A percentile compares a stretch with the other conserved stretches of the same genome.
phyloP scores from a whole-genome alignment of 1,140 invertebrate species.

The Papilio helenus region DNA sequence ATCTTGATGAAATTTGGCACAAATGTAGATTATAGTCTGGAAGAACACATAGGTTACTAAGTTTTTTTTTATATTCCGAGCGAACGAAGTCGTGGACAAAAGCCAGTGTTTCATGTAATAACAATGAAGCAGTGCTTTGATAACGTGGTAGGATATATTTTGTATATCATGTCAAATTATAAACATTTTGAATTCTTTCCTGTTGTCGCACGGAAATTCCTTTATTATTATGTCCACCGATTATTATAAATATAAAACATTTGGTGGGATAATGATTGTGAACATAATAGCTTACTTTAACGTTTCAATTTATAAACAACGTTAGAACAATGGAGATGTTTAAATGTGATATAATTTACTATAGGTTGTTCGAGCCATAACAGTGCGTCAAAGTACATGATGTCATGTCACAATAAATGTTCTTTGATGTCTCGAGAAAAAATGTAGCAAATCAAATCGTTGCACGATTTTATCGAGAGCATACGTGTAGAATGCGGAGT shows the following conservation, averaged over 20 bases:
- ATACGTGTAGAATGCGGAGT: constrained; percentile 28
- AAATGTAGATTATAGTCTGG: too few species aligned
- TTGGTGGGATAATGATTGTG: constrained; percentile 3
- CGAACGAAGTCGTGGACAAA: too few species aligned
- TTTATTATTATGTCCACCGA: constrained; percentile 5
- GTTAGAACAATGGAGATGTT: constrained; percentile 21
- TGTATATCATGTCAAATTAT: not conserved
- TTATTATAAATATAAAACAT: constrained; percentile 26
- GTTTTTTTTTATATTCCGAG: too few species aligned
- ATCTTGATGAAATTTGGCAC: too few species aligned
- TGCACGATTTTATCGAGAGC: not conserved
- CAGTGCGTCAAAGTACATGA: constrained; percentile 9
- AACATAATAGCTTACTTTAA: constrained; percentile 17
- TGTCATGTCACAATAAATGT: not conserved
- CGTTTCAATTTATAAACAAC: constrained; percentile 16
- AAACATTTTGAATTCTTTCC: constrained; percentile 10
- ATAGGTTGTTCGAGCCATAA: constrained; percentile 14
- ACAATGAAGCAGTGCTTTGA: not conserved
- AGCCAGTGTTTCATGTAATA: not conserved
- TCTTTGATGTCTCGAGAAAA: constrained; percentile 26
- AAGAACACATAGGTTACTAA: too few species aligned
- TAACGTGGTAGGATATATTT: not conserved
- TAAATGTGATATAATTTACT: constrained; percentile 29
- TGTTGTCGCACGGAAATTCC: constrained; percentile 15
- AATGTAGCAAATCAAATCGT: constrained; percentile 11